Percentiles rank a stretch among this genome's conserved stretches.
Conservation (phyloP, 1,140 invertebrate genomes). For the Lineus longissimus region DNA sequence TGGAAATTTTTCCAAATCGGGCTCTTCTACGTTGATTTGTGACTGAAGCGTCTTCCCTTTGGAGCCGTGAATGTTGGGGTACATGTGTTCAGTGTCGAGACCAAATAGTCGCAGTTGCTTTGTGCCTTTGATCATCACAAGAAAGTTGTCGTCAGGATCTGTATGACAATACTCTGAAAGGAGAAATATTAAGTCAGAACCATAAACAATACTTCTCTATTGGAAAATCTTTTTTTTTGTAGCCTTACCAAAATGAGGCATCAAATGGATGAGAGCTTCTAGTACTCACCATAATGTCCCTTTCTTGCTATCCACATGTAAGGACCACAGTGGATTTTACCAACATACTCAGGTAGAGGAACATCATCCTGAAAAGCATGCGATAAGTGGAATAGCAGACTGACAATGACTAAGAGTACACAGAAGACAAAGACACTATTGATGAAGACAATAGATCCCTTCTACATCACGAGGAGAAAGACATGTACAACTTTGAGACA, state of each 20-base stretch:
- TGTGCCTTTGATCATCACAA: constrained; percentile 20
- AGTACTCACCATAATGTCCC: constrained; percentile 25
- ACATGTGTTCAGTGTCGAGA: constrained; percentile 21
- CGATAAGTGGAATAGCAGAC: background rate
- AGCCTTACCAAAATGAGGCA: no score
- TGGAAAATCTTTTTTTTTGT: no score
- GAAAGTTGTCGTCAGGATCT: constrained; percentile 28
- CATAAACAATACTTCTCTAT: no score
- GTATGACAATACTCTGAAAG: constrained; percentile 26
- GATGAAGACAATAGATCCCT: background rate
- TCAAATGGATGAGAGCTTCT: background rate
- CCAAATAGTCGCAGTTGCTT: constrained; percentile 27
- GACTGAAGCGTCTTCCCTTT: constrained; percentile 28
- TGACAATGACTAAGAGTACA: constrained; percentile 3
- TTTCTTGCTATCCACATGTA: constrained; percentile 27
- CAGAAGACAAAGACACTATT: background rate
- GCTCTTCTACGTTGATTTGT: constrained; percentile 25
- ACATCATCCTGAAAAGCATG: constrained; percentile 20
- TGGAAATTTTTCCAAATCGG: constrained; percentile 14
- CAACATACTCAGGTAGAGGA: constrained; percentile 24
- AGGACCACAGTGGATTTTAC: constrained; percentile 28
- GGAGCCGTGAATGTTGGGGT: constrained; percentile 23
- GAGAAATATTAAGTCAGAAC: no score
- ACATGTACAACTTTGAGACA: no score
- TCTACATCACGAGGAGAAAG: no score